Conservation (phyloP, 2,113 vertebrate genomes). For the Corythornis vintsioides region DNA sequence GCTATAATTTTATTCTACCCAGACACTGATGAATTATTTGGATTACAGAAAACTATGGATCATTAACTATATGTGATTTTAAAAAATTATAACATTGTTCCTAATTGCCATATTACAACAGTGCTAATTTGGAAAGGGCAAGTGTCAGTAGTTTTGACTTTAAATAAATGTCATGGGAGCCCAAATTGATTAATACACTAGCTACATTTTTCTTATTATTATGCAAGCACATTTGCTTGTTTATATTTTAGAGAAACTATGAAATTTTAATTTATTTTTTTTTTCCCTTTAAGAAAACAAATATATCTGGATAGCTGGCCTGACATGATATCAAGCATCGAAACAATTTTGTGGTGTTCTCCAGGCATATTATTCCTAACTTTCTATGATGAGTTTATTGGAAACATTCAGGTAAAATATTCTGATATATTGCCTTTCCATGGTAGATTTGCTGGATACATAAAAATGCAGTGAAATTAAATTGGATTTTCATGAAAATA, state of each 20-base stretch:
- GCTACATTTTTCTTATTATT: background rate
- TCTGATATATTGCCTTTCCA: background rate
- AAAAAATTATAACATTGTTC: background rate
- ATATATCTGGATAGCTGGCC: background rate
- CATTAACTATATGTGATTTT: background rate
- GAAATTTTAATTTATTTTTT: background rate
- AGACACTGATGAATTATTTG: background rate
- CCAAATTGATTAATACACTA: background rate
- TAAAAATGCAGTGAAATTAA: constrained; percentile 1
- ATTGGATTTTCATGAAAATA: constrained; percentile 23
- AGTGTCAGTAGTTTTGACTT: background rate
- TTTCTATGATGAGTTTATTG: constrained; percentile 4
- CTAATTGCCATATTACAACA: background rate
- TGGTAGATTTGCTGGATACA: background rate
- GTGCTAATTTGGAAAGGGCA: background rate
- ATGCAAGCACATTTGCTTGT: background rate
- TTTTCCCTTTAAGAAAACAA: background rate
- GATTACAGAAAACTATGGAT: background rate
- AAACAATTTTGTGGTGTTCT: constrained; percentile 5
- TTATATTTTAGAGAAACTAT: background rate
- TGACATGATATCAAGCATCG: background rate
- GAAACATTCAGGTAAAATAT: background rate
- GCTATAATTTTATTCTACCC: background rate
- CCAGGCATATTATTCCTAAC: background rate
- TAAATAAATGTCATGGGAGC: background rate